These are phyloP conservation scores for Gambelia wislizenii DNA, from an alignment of 2,797 vertebrate genomes.

Conservation along the genomic window DNA sequence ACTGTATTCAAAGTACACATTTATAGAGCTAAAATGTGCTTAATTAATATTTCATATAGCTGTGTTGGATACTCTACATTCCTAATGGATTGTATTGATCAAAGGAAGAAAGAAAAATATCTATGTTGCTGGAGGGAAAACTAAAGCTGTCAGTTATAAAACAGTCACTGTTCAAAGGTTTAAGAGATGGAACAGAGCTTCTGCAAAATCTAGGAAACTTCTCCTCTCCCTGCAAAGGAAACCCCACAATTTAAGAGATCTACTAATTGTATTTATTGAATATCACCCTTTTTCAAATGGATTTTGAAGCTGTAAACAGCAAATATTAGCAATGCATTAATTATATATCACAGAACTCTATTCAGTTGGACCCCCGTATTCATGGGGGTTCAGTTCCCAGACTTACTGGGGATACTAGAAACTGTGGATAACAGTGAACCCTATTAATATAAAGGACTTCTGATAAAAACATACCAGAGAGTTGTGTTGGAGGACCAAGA, in stretches of 20 bases:
- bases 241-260: neutral
- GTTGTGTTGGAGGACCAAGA: no score
- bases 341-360: neutral
- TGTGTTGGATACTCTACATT: constrained; percentile 63
- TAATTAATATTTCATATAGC: constrained; percentile 78
- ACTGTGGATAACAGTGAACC: no score
- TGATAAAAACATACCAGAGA: no score
- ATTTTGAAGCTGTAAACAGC: neutral
- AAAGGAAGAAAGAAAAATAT: constrained; percentile 68
- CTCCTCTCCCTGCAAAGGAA: neutral
- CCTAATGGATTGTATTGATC: constrained; percentile 77
- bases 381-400: no score
- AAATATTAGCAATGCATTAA: neutral
- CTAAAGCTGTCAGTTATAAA: constrained; percentile 52
- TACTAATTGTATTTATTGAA: neutral
- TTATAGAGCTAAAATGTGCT: constrained; percentile 66
- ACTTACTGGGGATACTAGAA: no score
- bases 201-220: neutral
- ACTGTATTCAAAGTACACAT: constrained; percentile 57
- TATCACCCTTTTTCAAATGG: neutral
- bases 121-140: constrained; percentile 67
- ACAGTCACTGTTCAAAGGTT: constrained; percentile 42
- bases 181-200: neutral
- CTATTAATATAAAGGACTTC: no score
- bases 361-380: no score